Evolutionary conservation across 2,113 vertebrate species (phyloP).

Genomic region (Typhlomys cinereus): DNA sequence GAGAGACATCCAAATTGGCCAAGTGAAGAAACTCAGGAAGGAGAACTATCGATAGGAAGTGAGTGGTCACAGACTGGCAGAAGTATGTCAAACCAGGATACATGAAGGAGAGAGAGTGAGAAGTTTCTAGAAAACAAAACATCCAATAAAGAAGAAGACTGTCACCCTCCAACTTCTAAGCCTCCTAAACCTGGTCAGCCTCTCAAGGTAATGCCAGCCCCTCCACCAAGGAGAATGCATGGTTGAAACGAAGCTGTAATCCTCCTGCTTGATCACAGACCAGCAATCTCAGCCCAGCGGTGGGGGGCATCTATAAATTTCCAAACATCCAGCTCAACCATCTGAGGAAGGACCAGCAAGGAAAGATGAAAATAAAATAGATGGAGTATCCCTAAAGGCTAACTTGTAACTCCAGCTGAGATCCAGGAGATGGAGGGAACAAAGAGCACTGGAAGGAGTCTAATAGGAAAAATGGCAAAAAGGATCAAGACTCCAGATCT

Average conservation of each 20-base stretch:
- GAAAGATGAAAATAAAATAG: conserved; percentile 81
- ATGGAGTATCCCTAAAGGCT: conserved; percentile 82
- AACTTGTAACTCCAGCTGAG: conserved; percentile 84
- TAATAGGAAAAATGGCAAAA: conserved; percentile 91
- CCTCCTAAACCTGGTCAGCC: conserved; percentile 88
- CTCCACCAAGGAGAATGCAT: conserved; percentile 96
- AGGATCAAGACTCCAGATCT: conserved; percentile 91
- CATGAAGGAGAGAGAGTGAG: conserved; percentile 93
- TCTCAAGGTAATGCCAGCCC: conserved; percentile 95
- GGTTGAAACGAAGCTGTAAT: conserved; percentile 93
- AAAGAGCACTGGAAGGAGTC: conserved; percentile 91
- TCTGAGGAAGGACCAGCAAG: conserved; percentile 77
- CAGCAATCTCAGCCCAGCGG: conserved; percentile 81
- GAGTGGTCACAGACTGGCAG: conserved; percentile 93
- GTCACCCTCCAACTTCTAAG: conserved; percentile 87
- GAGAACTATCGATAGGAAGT: conserved; percentile 94
- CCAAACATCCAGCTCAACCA: conserved; percentile 56
- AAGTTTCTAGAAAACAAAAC: conserved; percentile 95
- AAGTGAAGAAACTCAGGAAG: conserved; percentile 93
- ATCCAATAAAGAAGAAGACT: conserved; percentile 90
- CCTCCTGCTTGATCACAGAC: conserved; percentile 82
- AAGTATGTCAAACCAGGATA: conserved; percentile 82
- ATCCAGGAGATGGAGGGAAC: conserved; percentile 88
- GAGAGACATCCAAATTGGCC: conserved; percentile 95
- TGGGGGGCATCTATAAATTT: no score